Evolutionary conservation across 2,888 invertebrate species (phyloP), one percentile per base, ranked within the genome.

Genomic region (Euproctis similis): DNA sequence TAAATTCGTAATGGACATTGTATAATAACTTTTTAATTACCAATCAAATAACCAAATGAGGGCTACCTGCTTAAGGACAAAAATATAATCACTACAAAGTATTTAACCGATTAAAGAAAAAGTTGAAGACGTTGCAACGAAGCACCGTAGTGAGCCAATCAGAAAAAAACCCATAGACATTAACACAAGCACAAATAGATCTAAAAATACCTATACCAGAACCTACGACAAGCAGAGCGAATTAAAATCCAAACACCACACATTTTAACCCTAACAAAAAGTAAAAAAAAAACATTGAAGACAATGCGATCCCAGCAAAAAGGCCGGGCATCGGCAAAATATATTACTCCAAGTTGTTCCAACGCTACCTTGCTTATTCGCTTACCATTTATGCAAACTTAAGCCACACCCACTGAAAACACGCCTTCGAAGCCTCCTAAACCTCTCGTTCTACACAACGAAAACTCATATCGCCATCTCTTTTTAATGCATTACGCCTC

Each of bases 241-340:
- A 62, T 62, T 57, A 51, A 53, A 51, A 59, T 53, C 50, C 60
- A 56, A 60, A 61, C 61, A 64, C 46, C 51, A 47, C 48, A 39
- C 42, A 50, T 60, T 61, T 71, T 60, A 72, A 64, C 60, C 58
- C 46, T 59, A 66, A n/a, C n/a, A n/a, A n/a, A n/a, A n/a, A n/a
- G n/a, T n/a, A n/a, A n/a, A 72, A 78, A 75, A 68, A 57, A 61
- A 46, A 52, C 36, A 9, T 43, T 38, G 40, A 59, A 78, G 78
- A 80, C 81, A 78, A 77, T 81, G 78, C 77, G 74, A 70, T 57
- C 47, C 23, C 3, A 5, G 24, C 59, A 74, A 81, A 81, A 81
- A 77, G 72, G 42, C 40, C 21, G 38, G 43, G 51, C 49, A 56
- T 53, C 49, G n/a, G 56, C 57, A 68, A 72, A 75, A 76, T 68